Evolutionary conservation across 2,113 vertebrate genomes (phyloP).

Genomic region (Scytalopus superciliaris): DNA sequence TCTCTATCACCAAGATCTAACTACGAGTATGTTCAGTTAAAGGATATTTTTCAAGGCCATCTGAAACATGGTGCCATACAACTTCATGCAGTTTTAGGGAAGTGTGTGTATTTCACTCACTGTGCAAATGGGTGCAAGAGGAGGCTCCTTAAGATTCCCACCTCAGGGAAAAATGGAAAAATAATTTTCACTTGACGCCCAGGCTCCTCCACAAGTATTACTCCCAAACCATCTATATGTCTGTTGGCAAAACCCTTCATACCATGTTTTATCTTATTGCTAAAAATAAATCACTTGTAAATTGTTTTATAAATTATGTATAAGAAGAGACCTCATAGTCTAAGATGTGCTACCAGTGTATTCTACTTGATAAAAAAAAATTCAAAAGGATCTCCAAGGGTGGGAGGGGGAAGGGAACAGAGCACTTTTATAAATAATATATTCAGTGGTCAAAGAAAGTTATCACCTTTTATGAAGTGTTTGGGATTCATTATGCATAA

Average conservation of each 20-base stretch:
- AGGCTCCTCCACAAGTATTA: not conserved
- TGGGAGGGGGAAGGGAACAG: conserved; percentile 49
- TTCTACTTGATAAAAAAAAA: conserved; percentile 50
- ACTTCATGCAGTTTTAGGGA: not conserved
- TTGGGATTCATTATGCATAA: conserved; percentile 73
- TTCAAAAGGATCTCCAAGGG: conserved; percentile 23
- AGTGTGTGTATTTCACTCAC: not conserved
- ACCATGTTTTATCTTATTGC: conserved; percentile 70
- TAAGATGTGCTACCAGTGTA: conserved; percentile 66
- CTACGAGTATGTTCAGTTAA: not conserved
- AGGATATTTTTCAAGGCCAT: not conserved
- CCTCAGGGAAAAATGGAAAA: not conserved
- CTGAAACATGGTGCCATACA: not conserved
- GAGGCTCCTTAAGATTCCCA: not conserved
- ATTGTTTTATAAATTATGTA: conserved; percentile 84
- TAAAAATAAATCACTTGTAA: conserved; percentile 82
- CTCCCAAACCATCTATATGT: not conserved
- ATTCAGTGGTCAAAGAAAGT: conserved; percentile 79
- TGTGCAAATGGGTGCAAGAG: not conserved
- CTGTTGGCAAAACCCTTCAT: conserved; percentile 67
- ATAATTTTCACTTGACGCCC: conserved; percentile 40
- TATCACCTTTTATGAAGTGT: conserved; percentile 79
- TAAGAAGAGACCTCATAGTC: conserved; percentile 72
- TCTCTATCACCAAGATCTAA: not conserved
- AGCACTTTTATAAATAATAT: conserved; percentile 76